Conservation (phyloP, 53 echinoderm and acorn worm genomes). For the Crossaster papposus region DNA sequence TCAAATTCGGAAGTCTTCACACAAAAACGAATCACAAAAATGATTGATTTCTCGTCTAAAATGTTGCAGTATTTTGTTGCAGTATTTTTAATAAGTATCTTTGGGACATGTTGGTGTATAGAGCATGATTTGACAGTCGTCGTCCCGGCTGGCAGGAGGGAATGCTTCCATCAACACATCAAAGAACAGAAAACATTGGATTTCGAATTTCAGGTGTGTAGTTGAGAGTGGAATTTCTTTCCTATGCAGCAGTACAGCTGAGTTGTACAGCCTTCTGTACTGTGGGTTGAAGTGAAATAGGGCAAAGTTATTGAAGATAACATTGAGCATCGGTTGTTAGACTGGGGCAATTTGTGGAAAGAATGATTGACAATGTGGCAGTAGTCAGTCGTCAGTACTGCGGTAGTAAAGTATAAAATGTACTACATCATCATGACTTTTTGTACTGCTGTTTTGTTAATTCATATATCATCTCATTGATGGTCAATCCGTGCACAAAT, state of each 20-base stretch:
- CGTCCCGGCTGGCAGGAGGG: constrained; percentile 87
- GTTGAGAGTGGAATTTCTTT: neutral
- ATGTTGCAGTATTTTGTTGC: constrained; percentile 4
- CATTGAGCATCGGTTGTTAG: no score
- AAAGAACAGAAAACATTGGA: constrained; percentile 80
- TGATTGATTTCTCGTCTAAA: neutral
- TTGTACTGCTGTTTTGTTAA: no score
- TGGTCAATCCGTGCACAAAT: no score
- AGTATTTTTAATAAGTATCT: constrained; percentile 40
- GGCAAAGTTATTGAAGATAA: no score
- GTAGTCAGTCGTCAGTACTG: no score
- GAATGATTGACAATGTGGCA: no score
- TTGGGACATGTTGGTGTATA: constrained; percentile 57
- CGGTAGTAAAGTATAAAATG: no score
- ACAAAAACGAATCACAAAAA: neutral
- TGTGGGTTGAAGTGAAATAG: neutral
- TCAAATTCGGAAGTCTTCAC: neutral
- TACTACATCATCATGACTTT: no score
- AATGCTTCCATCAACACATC: constrained; percentile 94
- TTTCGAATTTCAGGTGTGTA: constrained; percentile 89
- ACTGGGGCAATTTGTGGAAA: no score
- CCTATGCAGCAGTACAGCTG: neutral
- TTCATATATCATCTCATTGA: no score
- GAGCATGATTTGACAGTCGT: constrained; percentile 87
- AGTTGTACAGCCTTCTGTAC: no score